Evolutionary conservation across 2,797 vertebrate species (phyloP).

Genomic region (Sebastes itinus): DNA sequence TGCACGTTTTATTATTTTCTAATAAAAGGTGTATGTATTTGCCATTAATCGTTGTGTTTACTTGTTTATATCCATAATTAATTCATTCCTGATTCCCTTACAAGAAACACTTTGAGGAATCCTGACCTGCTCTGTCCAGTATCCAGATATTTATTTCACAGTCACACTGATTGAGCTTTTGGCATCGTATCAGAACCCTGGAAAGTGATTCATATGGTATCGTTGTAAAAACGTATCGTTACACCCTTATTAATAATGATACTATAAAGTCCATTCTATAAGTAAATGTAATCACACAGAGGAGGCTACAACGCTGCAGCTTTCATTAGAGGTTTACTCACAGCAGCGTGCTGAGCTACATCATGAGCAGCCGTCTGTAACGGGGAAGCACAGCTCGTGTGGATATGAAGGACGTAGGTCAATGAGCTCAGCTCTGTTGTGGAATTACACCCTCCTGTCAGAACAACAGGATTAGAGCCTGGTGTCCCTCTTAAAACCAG

Average conservation of each 20-base stretch:
- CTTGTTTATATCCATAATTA: too few relatives aligned
- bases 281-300: neutral
- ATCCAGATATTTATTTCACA: too few relatives aligned
- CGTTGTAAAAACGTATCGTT: too few relatives aligned
- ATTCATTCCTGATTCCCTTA: too few relatives aligned
- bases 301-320: neutral
- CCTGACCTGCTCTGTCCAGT: too few relatives aligned
- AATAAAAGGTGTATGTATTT: too few relatives aligned
- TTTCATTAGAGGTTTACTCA: neutral
- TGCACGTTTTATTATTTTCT: too few relatives aligned
- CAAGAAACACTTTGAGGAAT: too few relatives aligned
- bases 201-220: too few relatives aligned
- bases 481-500: conserved; percentile 64
- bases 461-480: conserved; percentile 74
- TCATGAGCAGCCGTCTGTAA: conserved; percentile 22
- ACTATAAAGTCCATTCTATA: neutral
- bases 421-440: conserved; percentile 65
- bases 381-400: conserved; percentile 19
- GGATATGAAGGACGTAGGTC: conserved; percentile 52
- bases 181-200: too few relatives aligned
- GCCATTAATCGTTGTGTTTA: too few relatives aligned
- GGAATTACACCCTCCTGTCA: conserved; percentile 73
- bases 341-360: neutral
- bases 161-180: too few relatives aligned
- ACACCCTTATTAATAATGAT: neutral